Percentiles rank a stretch among this genome's conserved stretches.
Conservation (phyloP, 1,140 invertebrate species). For the Tetramorium simillimum region DNA sequence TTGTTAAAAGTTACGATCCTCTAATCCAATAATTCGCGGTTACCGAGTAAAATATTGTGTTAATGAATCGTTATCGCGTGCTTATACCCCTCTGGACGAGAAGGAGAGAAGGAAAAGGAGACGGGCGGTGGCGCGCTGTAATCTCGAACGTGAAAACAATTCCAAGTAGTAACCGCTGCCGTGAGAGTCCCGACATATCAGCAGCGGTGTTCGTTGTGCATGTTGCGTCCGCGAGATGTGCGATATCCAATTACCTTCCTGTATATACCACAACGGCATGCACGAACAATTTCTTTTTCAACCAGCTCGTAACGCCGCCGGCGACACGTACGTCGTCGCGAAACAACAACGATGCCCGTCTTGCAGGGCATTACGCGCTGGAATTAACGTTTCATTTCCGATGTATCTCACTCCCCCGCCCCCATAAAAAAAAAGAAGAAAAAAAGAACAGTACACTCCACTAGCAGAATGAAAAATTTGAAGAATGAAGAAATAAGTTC, state of each 20-base stretch:
- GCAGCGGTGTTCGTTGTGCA: conserved; percentile 67
- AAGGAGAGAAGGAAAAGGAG: conserved; percentile 51
- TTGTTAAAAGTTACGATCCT: neutral
- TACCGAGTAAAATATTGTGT: conserved; percentile 21
- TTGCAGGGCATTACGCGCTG: conserved; percentile 33
- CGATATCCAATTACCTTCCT: conserved; percentile 74
- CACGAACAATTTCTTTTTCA: conserved; percentile 46
- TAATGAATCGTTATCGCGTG: conserved; percentile 26
- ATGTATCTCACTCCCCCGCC: neutral
- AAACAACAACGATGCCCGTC: conserved; percentile 44
- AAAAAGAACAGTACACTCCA: neutral
- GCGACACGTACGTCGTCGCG: conserved; percentile 39
- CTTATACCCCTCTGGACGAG: neutral
- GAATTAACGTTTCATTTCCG: conserved; percentile 35
- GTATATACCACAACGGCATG: conserved; percentile 44
- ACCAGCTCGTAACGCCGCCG: conserved; percentile 24
- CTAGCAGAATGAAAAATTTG: neutral
- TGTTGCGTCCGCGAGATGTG: conserved; percentile 66
- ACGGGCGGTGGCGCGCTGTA: conserved; percentile 48
- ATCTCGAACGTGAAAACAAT: conserved; percentile 75
- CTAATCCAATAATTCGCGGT: conserved; percentile 16
- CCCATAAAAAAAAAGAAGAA: neutral
- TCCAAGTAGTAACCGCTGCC: conserved; percentile 73
- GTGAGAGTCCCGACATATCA: conserved; percentile 73
- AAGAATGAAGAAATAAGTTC: neutral